Conservation (phyloP, 1,140 invertebrate genomes). For the Manduca sexta region DNA sequence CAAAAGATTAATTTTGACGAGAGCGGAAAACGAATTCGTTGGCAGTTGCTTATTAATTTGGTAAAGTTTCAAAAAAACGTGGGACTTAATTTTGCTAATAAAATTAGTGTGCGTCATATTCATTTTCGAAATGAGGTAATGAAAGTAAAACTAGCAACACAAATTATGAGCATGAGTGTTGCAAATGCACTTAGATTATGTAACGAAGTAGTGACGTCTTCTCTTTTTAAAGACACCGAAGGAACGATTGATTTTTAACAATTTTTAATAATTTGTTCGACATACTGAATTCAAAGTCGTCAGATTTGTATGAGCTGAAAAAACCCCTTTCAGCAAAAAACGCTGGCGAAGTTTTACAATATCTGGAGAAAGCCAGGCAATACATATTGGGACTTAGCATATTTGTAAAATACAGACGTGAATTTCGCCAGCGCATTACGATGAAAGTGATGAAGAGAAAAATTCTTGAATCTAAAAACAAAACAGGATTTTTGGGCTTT, state of each 20-base stretch:
- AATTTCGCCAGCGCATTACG: constrained; percentile 10
- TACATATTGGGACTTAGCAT: constrained; percentile 14
- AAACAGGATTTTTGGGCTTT: constrained; percentile 23
- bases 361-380: constrained; percentile 13
- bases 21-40: constrained; percentile 10
- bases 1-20: constrained; percentile 18
- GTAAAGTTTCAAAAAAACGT: constrained; percentile 17
- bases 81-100: constrained; percentile 20
- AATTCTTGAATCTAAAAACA: constrained; percentile 9
- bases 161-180: constrained; percentile 20
- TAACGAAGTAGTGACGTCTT: constrained; percentile 8
- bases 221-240: constrained; percentile 13
- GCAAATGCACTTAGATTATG: constrained; percentile 17
- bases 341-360: constrained; percentile 2
- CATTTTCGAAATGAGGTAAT: constrained; percentile 24
- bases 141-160: constrained; percentile 25
- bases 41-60: constrained; percentile 17
- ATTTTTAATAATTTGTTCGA: constrained; percentile 25
- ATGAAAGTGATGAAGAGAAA: constrained; percentile 14
- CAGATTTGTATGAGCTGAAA: constrained; percentile 13
- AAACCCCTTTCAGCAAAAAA: constrained; percentile 14
- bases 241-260: constrained; percentile 17
- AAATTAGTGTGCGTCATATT: constrained; percentile 19
- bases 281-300: constrained; percentile 19
- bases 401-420: constrained; percentile 16